Evolutionary conservation across 2,113 vertebrate species (phyloP).

Genomic region (Chamaea fasciata): DNA sequence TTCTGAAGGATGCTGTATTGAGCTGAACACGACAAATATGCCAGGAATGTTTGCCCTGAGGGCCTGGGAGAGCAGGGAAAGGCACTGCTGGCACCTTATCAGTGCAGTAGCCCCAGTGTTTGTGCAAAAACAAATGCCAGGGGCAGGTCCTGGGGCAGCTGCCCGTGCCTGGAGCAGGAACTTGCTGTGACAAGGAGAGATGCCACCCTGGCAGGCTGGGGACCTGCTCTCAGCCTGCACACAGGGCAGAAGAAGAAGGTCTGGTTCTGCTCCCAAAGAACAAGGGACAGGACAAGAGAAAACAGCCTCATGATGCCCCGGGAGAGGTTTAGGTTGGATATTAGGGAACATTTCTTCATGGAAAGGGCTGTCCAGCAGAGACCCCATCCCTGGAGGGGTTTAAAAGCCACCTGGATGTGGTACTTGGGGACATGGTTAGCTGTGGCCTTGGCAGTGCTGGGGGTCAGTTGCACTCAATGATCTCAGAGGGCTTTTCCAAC

Average conservation of each 20-base stretch:
- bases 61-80: conserved; percentile 41
- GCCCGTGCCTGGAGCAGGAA: not conserved
- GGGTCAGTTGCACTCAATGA: not conserved
- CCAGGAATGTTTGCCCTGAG: conserved; percentile 61
- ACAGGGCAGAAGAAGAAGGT: not conserved
- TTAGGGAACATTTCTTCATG: not conserved
- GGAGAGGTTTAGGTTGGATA: not conserved
- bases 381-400: not conserved
- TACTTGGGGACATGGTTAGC: not conserved
- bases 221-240: not conserved
- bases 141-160: not conserved
- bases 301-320: accelerated
- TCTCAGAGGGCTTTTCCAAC: not conserved
- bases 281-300: not conserved
- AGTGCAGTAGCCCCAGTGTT: not conserved
- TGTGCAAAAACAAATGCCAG: not conserved
- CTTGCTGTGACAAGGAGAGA: not conserved
- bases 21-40: conserved; percentile 57
- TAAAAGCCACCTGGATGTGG: accelerated
- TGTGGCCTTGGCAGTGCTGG: not conserved
- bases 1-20: conserved; percentile 49
- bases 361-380: not conserved
- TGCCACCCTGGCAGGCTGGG: not conserved
- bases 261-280: not conserved
- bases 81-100: conserved; percentile 35